Evolutionary conservation across 2,113 vertebrate species (phyloP), one percentile per base, ranked within the genome.

Genomic region (Hippocampus zosterae): DNA sequence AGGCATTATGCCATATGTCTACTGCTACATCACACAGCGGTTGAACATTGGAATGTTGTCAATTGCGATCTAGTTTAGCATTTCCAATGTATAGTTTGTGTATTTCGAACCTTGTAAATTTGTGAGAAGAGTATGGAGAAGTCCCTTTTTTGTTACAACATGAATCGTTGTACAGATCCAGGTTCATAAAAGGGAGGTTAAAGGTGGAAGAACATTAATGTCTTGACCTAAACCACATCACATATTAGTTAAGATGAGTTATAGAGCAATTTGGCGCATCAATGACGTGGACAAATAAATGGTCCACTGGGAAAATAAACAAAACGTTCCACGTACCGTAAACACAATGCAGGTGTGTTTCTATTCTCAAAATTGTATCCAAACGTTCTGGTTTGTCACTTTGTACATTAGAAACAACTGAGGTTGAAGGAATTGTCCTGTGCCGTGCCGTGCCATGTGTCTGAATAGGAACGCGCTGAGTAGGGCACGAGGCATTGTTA

Each of bases 381-480:
- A 27, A 13, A 27, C 13, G 5, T 6, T 57, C 10, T 57, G 11
- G 23, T 27, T 57, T 57, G 55, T 23, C 55, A 57, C 13, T 57
- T 25, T 57, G 55, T 25, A 57, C 29, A 41, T 42, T 11, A 41
- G 21, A n/a, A 63, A 46, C 44, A 29, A 33, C 27, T 48, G 41
- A 66, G 15, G 27, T 48, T 19, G 10, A 29, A 19, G 25, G 46
- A 50, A 66, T 8, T 29, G 8, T 29, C 1, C 21, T 67, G 18
- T 18, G 11, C 12, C 19, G 5, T 23, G 10, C 13, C n/a, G 27
- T 44, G 41, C n/a, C 5, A 18, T 7, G 11, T 63, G 68, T 5
- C 44, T 67, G 41, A 72, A 73, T 18, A 25, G 37, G 33, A 77
- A 42, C 84, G 85, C 65, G 81, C 70, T 67, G 74, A 66, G 75